Conservation (phyloP, 2,113 vertebrate species). For the Nestor notabilis region DNA sequence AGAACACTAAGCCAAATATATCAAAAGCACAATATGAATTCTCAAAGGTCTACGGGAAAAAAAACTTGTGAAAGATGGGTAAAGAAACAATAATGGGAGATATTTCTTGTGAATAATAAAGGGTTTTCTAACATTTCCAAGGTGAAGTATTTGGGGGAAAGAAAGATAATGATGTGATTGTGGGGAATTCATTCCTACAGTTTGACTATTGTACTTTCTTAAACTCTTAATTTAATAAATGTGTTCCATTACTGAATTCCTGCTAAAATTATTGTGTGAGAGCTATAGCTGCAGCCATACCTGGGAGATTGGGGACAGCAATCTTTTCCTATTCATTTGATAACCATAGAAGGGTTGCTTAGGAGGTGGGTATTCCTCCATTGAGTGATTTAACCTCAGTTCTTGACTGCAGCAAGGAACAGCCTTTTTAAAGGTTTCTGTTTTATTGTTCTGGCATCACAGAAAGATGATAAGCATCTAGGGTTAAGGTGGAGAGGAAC, state of each 20-base stretch:
- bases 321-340: background rate
- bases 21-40: conserved; percentile 54
- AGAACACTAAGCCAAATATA: conserved; percentile 68
- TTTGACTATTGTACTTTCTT: background rate
- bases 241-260: background rate
- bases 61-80: background rate
- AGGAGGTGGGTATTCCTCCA: background rate
- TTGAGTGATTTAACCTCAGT: background rate
- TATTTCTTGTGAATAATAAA: background rate
- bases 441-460: background rate
- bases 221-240: background rate
- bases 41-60: conserved; percentile 47
- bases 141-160: background rate
- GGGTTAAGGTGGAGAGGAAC: background rate
- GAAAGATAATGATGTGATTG: background rate
- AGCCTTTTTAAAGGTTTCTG: background rate
- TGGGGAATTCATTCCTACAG: background rate
- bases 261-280: background rate
- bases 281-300: background rate
- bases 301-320: background rate
- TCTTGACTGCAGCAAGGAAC: background rate
- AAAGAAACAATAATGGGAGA: conserved; percentile 20
- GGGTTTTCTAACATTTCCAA: background rate
- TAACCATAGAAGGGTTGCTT: background rate
- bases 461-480: background rate